These are phyloP conservation scores for Ctenopoma multispine DNA, from an alignment of 2,797 vertebrate genomes.

Conservation along the genomic window DNA sequence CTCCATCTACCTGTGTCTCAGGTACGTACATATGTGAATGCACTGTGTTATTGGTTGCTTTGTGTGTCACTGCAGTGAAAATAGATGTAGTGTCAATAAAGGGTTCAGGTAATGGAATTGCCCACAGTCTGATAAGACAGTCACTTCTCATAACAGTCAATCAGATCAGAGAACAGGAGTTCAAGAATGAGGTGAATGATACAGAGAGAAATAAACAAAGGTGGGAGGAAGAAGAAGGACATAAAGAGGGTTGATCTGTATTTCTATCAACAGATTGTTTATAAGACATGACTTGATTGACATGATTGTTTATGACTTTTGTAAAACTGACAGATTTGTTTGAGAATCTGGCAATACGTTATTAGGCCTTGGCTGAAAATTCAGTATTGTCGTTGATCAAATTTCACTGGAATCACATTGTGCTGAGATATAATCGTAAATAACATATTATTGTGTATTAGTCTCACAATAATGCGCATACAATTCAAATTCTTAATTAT, in stretches of 20 bases:
- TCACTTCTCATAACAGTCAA: constrained; percentile 77
- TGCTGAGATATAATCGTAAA: background rate
- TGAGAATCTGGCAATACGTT: background rate
- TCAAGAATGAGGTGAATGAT: constrained; percentile 33
- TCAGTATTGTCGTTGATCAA: background rate
- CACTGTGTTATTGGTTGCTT: constrained; percentile 13
- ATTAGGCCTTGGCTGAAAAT: background rate
- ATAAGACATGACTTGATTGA: too few species aligned
- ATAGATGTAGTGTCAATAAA: constrained; percentile 61
- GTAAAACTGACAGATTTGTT: background rate
- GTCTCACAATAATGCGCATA: too few species aligned
- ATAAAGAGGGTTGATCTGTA: background rate
- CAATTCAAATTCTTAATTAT: background rate
- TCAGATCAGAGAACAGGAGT: constrained; percentile 43
- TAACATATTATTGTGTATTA: too few species aligned
- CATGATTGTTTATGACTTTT: constrained; percentile 2
- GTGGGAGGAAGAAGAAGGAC: background rate
- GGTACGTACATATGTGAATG: background rate
- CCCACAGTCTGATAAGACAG: constrained; percentile 67
- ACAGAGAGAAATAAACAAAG: constrained; percentile 18
- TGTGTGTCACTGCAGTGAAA: constrained; percentile 41
- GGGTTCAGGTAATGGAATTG: constrained; percentile 72
- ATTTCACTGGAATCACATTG: background rate
- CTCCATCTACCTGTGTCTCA: constrained; percentile 13
- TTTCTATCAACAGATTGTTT: constrained; percentile 7